Percentiles rank a stretch among this genome's conserved stretches.
Conservation (phyloP, 2,888 invertebrate genomes). For the Trisateles emortualis region DNA sequence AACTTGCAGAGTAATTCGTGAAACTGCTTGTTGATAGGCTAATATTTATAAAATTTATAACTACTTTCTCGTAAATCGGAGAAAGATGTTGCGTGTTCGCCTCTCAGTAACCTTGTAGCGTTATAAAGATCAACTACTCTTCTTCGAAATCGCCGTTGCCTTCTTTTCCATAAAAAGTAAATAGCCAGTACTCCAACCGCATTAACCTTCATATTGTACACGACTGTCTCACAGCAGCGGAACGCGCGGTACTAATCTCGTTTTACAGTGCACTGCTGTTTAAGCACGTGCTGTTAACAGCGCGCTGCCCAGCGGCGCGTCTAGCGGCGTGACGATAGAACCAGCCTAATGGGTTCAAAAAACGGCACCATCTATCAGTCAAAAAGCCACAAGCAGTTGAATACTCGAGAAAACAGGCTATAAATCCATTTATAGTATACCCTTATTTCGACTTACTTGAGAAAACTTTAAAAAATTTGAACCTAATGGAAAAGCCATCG, state of each 20-base stretch:
- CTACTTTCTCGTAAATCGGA: too few relatives aligned
- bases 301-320: slow-evolving; percentile 3
- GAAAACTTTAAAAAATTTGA: slow-evolving; percentile 22
- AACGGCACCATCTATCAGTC: slow-evolving; percentile 28
- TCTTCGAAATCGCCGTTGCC: too few relatives aligned
- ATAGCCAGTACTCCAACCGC: slow-evolving; percentile 1
- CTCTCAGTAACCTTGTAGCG: too few relatives aligned
- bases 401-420: slow-evolving; percentile 34
- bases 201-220: slow-evolving; percentile 3
- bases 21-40: too few relatives aligned
- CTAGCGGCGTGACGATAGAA: neutral
- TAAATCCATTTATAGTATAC: slow-evolving; percentile 36
- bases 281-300: neutral
- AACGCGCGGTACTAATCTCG: neutral
- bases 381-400: slow-evolving; percentile 44
- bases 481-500: slow-evolving; percentile 20
- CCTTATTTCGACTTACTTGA: slow-evolving; percentile 32
- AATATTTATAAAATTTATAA: too few relatives aligned
- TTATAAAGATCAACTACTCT: too few relatives aligned
- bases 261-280: too few relatives aligned
- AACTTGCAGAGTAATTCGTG: too few relatives aligned
- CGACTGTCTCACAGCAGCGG: slow-evolving; percentile 2
- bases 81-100: too few relatives aligned
- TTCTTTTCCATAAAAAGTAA: too few relatives aligned
- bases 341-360: slow-evolving; percentile 26